Evolutionary conservation across 2,888 invertebrate genomes (phyloP), one percentile per base, ranked within the genome.

Genomic region (Clivina fossor): DNA sequence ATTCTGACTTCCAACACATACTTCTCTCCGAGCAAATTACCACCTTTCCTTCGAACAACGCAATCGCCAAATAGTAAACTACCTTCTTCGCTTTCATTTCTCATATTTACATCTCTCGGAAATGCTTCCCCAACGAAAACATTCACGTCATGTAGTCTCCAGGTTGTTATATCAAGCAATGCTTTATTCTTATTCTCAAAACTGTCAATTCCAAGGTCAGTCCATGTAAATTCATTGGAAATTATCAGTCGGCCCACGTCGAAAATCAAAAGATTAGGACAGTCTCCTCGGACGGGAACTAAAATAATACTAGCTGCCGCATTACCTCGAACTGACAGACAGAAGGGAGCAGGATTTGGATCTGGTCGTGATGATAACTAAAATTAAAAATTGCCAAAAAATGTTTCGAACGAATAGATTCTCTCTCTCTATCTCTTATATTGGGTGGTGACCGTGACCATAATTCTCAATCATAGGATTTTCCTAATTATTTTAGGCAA

Each of bases 241-340:
- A 93, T 80, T 1, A 83, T 81, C 22, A 96, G 78, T 63, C 85
- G 83, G 2, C 88, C 88, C 26, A 96, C 79, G 70, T 94, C 88
- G 1, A 88, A 85, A 9, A 92, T 84, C 22, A 96, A 80, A 55
- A 93, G 80, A 62, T 85, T 82, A 24, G 85, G 83, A 19, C 88
- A 86, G 60, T 83, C 81, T 19, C 90, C 88, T 68, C 89, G 88
- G 59, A 92, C 87, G 0, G 96, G 97, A 59, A 96, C 76, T 47
- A 95, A 76, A 61, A 96, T 88, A 2, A 93, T 85, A 0, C 95
- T 93, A 9, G 93, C 82, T 59, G 81, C 81, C 38, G 88, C 86
- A 69, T 83, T 79, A 59, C 90, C 73, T 67, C 82, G 80, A 63
- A 85, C 65, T 16, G 80, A 75, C 44, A 85, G 71, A 60, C 32